A percentile compares a stretch with the other conserved stretches of the same genome.
Conservation (phyloP, 2,888 invertebrate species). For the Ceriagrion tenellum region DNA sequence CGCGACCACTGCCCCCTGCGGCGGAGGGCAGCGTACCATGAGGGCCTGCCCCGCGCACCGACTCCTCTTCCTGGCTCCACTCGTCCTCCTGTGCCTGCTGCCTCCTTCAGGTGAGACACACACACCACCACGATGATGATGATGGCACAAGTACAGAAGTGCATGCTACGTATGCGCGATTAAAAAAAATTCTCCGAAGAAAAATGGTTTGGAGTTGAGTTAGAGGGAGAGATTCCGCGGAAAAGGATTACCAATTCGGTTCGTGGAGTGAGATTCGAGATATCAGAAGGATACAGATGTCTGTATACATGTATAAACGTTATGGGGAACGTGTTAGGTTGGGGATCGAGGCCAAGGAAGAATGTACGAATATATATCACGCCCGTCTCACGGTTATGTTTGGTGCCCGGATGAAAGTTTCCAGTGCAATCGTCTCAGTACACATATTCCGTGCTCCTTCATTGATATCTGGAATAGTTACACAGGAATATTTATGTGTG, state of each 20-base stretch:
- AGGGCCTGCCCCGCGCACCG: slow-evolving; percentile 68
- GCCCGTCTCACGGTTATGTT: neutral
- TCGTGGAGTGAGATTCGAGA: neutral
- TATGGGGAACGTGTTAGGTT: neutral
- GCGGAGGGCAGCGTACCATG: slow-evolving; percentile 61
- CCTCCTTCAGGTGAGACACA: slow-evolving; percentile 71
- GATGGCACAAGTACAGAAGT: no score
- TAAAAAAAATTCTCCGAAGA: no score
- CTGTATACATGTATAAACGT: neutral
- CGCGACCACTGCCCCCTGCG: slow-evolving; percentile 37
- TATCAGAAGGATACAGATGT: neutral
- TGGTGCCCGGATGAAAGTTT: slow-evolving; percentile 3
- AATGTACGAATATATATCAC: neutral
- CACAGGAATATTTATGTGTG: neutral
- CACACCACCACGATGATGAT: no score
- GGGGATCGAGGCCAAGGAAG: neutral
- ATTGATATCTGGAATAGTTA: neutral
- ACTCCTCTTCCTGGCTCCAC: slow-evolving; percentile 69
- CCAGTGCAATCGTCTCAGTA: neutral
- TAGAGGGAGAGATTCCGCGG: no score
- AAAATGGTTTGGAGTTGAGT: no score
- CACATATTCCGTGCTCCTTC: neutral
- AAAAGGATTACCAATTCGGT: neutral
- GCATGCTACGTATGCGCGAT: no score
- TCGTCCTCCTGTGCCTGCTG: slow-evolving; percentile 71